Conservation (phyloP, 30 jellyfish, hydroid and myxozoan genomes). For the Rhopilema esculentum region DNA sequence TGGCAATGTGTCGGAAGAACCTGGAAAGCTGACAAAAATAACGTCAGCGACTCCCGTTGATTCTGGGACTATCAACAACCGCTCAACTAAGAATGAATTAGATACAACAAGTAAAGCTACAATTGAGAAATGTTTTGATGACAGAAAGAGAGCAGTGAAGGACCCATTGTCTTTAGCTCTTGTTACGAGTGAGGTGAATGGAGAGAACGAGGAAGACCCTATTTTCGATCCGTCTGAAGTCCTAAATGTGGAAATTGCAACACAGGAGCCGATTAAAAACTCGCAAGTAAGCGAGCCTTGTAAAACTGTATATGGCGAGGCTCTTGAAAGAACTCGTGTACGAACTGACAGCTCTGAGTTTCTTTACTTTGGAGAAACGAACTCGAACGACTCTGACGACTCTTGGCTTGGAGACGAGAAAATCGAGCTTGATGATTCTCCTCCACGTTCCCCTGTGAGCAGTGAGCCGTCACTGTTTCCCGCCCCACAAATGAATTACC, state of each 20-base stretch:
- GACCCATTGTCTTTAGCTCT: neutral
- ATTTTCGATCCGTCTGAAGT: slow-evolving; percentile 58
- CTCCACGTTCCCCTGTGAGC: slow-evolving; percentile 75
- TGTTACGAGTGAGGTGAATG: neutral
- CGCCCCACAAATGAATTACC: slow-evolving; percentile 84
- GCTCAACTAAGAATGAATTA: neutral
- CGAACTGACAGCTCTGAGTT: slow-evolving; percentile 45
- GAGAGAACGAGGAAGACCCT: neutral
- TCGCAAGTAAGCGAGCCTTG: slow-evolving; percentile 83
- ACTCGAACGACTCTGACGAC: slow-evolving; percentile 58
- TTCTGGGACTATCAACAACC: no score
- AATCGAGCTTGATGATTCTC: slow-evolving; percentile 67
- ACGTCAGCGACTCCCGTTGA: no score
- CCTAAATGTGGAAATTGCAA: slow-evolving; percentile 56
- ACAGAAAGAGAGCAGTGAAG: neutral
- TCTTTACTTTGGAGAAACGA: slow-evolving; percentile 41
- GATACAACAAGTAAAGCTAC: neutral
- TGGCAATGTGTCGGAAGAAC: no score
- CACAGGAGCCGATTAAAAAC: slow-evolving; percentile 47
- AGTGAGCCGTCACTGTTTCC: slow-evolving; percentile 82
- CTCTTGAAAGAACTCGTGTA: slow-evolving; percentile 78
- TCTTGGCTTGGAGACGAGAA: slow-evolving; percentile 67
- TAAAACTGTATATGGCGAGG: slow-evolving; percentile 91
- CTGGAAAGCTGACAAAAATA: no score
- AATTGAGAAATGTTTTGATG: neutral